These are phyloP conservation scores for Euglossa dilemma DNA, from an alignment of 1,140 invertebrate genomes.

Conservation along the genomic window DNA sequence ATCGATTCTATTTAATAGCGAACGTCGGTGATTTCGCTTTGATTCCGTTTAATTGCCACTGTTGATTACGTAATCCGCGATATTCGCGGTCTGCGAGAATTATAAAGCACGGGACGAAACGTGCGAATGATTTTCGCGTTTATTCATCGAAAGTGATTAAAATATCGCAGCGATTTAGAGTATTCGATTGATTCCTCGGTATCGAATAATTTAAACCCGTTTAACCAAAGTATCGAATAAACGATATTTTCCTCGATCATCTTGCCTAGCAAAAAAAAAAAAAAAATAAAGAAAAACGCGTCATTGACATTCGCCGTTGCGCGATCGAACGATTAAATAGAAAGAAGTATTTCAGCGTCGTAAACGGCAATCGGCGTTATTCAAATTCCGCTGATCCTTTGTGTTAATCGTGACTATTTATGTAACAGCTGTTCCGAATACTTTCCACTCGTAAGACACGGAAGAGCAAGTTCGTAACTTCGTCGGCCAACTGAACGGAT, in stretches of 20 bases:
- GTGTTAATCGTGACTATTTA: slow-evolving; percentile 37
- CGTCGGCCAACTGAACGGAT: slow-evolving; percentile 61
- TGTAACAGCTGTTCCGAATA: slow-evolving; percentile 57
- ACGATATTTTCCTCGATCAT: background rate
- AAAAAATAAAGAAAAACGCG: background rate
- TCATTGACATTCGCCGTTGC: background rate
- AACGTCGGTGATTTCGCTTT: slow-evolving; percentile 32
- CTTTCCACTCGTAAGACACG: slow-evolving; percentile 25
- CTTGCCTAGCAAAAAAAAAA: no score
- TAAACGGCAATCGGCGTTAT: background rate
- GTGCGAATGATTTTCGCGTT: no score
- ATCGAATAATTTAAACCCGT: slow-evolving; percentile 17
- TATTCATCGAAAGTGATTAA: no score
- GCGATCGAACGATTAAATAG: no score
- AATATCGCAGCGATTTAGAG: background rate
- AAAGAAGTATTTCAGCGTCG: background rate
- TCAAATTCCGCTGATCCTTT: background rate
- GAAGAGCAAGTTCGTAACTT: slow-evolving; percentile 58
- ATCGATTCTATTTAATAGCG: slow-evolving; percentile 37
- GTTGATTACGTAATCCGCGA: slow-evolving; percentile 28
- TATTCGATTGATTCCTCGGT: slow-evolving; percentile 9
- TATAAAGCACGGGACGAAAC: no score
- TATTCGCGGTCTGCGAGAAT: slow-evolving; percentile 20
- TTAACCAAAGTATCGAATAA: background rate
- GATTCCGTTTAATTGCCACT: slow-evolving; percentile 29